Base-by-base conservation (phyloP, 2,113 vertebrate genomes). In the Anguilla rostrata region DNA sequence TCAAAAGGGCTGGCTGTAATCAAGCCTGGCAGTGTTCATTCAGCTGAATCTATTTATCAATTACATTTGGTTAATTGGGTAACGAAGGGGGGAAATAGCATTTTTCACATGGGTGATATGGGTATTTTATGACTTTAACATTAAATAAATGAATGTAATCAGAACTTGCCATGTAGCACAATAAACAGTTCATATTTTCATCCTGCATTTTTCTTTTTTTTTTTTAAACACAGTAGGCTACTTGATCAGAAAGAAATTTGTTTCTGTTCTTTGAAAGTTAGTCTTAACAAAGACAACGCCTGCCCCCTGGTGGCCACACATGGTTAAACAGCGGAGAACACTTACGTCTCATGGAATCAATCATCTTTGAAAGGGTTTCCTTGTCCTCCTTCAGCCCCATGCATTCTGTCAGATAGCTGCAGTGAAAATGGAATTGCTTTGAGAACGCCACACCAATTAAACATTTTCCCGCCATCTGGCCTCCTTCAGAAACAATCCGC, bases 261-360 rank as follows among this genome's bases (percentile, higher is more conserved):
- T 20, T 66, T 60, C 18, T 26, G 3, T 26, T 3, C 20, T 63
- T 26, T 2, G 9, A 75, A n/a, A 75, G 71, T n/a, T 11, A 2
- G 71, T 75, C 7, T 75, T 79, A 29, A 11, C 26, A 16, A 1
- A 49, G 86, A 86, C 87, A 80, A 83, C 43, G 46, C 26, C 46
- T 81, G 2, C 91, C 92, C 90, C 66, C 92, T 78, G 83, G 91
- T 92, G 94, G 89, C 22, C 9, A 14, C 34, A 86, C 40, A 34
- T 41, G 15, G 29, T 34, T 88, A 26, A 1, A 39, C 8, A 18
- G 56, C n/a, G n/a, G 29, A n/a, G 26, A 43, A 29, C 29, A 94
- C 98, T 96, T 96, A 99, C 98, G 93, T 95, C 97, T 98, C 97
- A 99, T 98, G 14, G 92, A 92, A 39, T 99, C 98, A 4, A 97